Evolutionary conservation across 2,797 vertebrate genomes (phyloP).

Genomic region (Melanogrammus aeglefinus): DNA sequence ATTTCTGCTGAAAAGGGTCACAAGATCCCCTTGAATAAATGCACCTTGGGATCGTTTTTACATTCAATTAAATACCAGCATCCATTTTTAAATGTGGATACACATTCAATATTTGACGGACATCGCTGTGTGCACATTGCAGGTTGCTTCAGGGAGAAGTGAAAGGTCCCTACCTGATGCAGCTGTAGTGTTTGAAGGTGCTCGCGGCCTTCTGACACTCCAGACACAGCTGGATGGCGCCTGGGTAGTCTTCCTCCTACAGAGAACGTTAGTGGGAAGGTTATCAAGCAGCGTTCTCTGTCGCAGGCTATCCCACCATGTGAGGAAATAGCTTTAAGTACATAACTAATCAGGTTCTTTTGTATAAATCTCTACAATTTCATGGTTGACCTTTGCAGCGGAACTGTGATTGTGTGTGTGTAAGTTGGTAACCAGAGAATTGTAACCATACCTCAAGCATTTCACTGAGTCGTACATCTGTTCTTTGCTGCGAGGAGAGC

Average conservation of each 20-base stretch:
- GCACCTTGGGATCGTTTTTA: not conserved
- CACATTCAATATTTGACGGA: no score
- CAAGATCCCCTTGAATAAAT: not conserved
- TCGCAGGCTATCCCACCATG: not conserved
- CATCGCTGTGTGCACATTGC: no score
- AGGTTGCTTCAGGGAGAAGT: not conserved
- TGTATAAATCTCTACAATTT: not conserved
- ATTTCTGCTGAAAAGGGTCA: not conserved
- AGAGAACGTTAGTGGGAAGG: constrained; percentile 20
- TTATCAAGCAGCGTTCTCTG: not conserved
- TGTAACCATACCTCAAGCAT: constrained; percentile 88
- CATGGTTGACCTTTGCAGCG: constrained; percentile 44
- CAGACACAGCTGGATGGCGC: constrained; percentile 95
- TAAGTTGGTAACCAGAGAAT: not conserved
- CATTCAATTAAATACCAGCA: no score
- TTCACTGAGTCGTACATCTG: constrained; percentile 95
- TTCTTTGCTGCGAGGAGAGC: constrained; percentile 86
- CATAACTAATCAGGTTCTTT: not conserved
- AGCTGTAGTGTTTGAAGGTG: constrained; percentile 99
- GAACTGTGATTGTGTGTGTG: constrained; percentile 6
- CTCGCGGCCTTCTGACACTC: constrained; percentile 99
- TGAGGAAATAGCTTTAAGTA: not conserved
- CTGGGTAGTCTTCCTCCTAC: constrained; percentile 98
- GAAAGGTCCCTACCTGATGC: constrained; percentile 84
- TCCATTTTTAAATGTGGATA: no score